Evolutionary conservation across 2,113 vertebrate species (phyloP), one percentile per base, ranked within the genome.

Genomic region (Piliocolobus tephrosceles): DNA sequence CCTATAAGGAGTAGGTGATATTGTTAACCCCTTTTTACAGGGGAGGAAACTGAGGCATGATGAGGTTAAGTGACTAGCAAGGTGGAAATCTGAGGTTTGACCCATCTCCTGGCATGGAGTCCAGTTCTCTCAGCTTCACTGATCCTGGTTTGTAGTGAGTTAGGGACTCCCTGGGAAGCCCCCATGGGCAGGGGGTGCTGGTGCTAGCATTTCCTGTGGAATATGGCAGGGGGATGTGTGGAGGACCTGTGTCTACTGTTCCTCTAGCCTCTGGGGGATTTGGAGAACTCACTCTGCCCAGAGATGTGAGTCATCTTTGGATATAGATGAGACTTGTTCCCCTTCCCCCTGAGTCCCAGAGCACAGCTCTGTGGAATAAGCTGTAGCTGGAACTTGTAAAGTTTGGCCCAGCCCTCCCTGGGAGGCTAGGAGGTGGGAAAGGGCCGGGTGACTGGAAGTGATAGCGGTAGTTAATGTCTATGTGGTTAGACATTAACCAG

Each of bases 271-370:
- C 25, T 35, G 73, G 86, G 66, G 43, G 43, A 35, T 84, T 66
- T 68, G 23, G 58, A 90, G 68, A 55, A 45, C 47, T 90, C 16
- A 43, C n/a, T 23, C 61, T n/a, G 58, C 66, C 75, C 73, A 58
- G 70, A 70, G 43, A 18, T 55, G 35, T 79, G 83, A 45, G 25
- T 85, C 68, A 8, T 50, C 85, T 68, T 14, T 64, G 58, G 75
- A 58, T 57, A 17, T 14, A 38, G 52, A 52, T 43, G 70, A 38
- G 45, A 64, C 38, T 66, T 76, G 78, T 79, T 12, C 50, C 2
- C 12, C 17, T 22, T 1, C 1, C 55, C 40, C 2, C 0, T 2
- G 30, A 22, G 40, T 27, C 80, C 35, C 52, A 73, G 47, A 66
- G 61, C 68, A 23, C 9, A 50, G 87, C n/a, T 76, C 27, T 45